Base-by-base conservation (phyloP, 2,888 invertebrate species). In the Dendrolimus pini region DNA sequence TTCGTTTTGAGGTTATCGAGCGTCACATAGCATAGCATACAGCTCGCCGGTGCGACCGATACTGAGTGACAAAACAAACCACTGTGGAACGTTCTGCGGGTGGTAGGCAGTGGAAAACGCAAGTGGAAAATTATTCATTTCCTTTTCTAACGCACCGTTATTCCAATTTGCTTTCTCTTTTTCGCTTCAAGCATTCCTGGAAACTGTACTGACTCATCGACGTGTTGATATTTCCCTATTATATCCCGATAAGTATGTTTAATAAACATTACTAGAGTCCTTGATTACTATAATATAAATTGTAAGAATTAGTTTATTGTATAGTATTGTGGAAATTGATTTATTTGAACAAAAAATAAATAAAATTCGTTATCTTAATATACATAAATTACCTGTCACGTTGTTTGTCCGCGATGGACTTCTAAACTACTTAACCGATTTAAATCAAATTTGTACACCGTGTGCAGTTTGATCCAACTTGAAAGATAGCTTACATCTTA, bases 1-100 rank as follows among this genome's bases (percentile, higher is more conserved):
- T 71, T 69, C 65, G 62, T 67, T 53, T 47, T 13, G 30, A 30
- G 30, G 30, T 54, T 54, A 41, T 9, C 41, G 12, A 53, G 41
- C 54, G 52, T 54, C 60, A 56, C 72, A 71, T 71, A 66, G 64
- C 66, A 69, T 71, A 71, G 74, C 75, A 74, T 74, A 72, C 71
- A 77, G 75, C 69, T 68, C 82, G 71, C 74, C 76, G 78, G 81
- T 83, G 77, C 82, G 81, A 72, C 72, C 76, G 71, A 75, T 77
- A 89, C 89, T 88, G 83, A 83, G 65, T 67, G 68, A 69, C 67
- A 66, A 66, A 74, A 75, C 84, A 82, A 83, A 84, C 76, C 74
- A 70, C 60, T 69, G 65, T 67, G 72, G 60, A 70, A 69, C 67
- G 69, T 47, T 47, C 65, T 63, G 64, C 64, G 62, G 67, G 68